Conservation (phyloP, 2,113 vertebrate species). For the Corythaixoides concolor region DNA sequence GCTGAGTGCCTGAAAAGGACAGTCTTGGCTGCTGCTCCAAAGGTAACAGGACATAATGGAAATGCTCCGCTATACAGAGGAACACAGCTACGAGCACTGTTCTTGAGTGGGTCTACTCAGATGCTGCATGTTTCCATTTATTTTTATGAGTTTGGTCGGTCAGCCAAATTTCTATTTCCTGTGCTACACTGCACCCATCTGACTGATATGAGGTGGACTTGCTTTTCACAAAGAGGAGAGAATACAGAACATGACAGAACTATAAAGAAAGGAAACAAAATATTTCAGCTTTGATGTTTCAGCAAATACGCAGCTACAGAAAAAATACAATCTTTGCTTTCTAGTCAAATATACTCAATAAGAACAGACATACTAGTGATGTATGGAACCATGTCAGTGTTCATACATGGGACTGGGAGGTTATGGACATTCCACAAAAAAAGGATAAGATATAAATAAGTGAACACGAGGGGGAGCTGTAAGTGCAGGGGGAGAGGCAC, state of each 20-base stretch:
- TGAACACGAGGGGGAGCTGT: not conserved
- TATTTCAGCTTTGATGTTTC: not conserved
- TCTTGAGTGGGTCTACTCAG: not conserved
- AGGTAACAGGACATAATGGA: not conserved
- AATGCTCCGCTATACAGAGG: not conserved
- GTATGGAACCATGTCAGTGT: not conserved
- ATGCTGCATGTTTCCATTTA: not conserved
- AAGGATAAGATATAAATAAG: not conserved
- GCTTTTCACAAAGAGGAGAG: not conserved
- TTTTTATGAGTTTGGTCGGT: not conserved
- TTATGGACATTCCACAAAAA: not conserved
- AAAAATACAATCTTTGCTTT: not conserved
- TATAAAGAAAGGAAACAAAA: not conserved
- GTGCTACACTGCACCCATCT: not conserved
- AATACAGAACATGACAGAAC: not conserved
- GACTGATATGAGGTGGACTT: not conserved
- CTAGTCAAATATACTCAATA: not conserved
- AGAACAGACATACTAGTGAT: not conserved
- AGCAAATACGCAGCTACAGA: not conserved
- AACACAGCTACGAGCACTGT: not conserved
- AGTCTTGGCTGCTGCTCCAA: not conserved
- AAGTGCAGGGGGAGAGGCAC: not conserved
- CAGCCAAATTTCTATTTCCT: not conserved
- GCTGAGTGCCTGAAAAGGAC: not conserved
- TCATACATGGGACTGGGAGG: accelerated